Percentiles rank a stretch among this genome's conserved stretches.
Evolutionary conservation across 2,113 vertebrate species (phyloP).

Genomic region (Elachura formosa): DNA sequence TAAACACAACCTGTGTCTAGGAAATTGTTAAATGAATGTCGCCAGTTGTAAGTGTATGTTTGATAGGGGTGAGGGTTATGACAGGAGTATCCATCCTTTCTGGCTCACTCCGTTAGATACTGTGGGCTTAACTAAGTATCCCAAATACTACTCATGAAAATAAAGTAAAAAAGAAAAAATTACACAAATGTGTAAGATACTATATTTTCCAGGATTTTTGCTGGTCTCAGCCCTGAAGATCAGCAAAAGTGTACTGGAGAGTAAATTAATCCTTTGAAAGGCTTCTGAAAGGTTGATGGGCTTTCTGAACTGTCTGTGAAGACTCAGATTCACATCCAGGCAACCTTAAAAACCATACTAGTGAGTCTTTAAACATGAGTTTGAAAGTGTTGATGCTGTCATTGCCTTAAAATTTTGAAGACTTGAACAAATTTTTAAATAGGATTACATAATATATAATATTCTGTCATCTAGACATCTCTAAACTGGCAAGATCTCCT

Average conservation of each 20-base stretch:
- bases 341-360: background rate
- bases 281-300: background rate
- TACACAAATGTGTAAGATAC: background rate
- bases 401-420: background rate
- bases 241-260: background rate
- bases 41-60: accelerated
- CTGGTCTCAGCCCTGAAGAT: background rate
- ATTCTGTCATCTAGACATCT: background rate
- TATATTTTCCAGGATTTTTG: background rate
- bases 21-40: background rate
- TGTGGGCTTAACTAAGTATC: background rate
- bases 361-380: background rate
- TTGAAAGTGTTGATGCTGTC: background rate
- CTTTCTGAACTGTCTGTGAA: background rate
- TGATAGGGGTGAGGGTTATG: background rate
- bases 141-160: background rate
- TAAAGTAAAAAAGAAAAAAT: background rate
- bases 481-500: background rate
- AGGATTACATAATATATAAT: background rate
- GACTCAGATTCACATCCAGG: background rate
- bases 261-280: background rate
- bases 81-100: accelerated
- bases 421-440: background rate
- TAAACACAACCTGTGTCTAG: background rate
- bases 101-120: background rate